These are phyloP conservation scores for Rhinoptilus africanus DNA, from an alignment of 2,113 vertebrate species.

Conservation along the genomic window DNA sequence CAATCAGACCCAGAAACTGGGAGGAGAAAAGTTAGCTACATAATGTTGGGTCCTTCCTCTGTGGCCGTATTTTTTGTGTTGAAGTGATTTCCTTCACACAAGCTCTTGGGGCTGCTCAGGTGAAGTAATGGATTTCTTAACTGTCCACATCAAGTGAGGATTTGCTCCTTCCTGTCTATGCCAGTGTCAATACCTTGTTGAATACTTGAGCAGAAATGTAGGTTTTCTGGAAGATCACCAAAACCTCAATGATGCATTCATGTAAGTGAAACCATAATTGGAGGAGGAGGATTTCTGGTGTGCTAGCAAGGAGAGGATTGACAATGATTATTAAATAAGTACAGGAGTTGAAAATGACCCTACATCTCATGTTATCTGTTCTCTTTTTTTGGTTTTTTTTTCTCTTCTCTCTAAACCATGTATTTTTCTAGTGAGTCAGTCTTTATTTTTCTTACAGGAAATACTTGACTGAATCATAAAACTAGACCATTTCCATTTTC, in stretches of 20 bases:
- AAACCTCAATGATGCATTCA: not conserved
- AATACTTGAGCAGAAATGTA: not conserved
- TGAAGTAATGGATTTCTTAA: not conserved
- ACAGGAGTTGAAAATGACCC: not conserved
- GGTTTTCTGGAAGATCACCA: not conserved
- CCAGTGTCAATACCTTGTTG: not conserved
- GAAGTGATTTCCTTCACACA: not conserved
- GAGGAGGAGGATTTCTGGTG: not conserved
- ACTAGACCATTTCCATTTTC: not conserved
- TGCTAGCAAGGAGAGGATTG: not conserved
- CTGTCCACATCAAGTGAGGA: not conserved
- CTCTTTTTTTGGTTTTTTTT: not conserved
- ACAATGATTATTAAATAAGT: not conserved
- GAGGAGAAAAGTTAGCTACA: not conserved
- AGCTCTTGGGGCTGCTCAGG: not conserved
- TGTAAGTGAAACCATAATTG: not conserved
- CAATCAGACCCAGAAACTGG: not conserved
- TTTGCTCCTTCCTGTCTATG: not conserved
- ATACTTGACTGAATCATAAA: not conserved
- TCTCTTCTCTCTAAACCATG: not conserved
- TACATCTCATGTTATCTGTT: not conserved
- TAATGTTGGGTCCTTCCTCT: not conserved
- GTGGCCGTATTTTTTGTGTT: not conserved
- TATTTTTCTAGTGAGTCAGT: not conserved
- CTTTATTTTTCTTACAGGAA: not conserved